phyloP scores from a whole-genome alignment of 2,113 vertebrate species.

The Petrocephalus microphthalmus region DNA sequence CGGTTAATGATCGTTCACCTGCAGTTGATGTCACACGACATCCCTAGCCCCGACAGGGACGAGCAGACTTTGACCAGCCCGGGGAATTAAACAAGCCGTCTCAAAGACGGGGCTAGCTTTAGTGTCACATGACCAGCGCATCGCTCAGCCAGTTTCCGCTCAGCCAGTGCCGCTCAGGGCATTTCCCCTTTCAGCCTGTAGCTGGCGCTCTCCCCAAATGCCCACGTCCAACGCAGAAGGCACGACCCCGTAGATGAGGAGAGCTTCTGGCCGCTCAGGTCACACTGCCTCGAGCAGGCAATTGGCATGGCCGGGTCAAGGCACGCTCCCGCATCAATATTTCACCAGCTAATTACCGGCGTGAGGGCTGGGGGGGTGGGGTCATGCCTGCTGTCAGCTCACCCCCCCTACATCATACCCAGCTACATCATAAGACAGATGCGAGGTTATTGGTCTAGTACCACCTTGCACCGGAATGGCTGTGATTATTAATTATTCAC shows the following conservation, averaged over 20 bases:
- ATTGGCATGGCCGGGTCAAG: not conserved
- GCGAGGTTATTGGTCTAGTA: not conserved
- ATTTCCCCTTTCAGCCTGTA: not conserved
- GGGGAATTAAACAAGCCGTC: not conserved
- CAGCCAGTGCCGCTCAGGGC: no score
- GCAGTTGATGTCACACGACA: not conserved
- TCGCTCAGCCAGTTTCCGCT: not conserved
- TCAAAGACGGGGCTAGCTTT: not conserved
- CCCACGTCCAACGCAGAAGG: not conserved
- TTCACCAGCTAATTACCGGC: conserved; percentile 8
- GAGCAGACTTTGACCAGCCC: not conserved
- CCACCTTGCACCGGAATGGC: not conserved
- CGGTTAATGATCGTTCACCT: conserved; percentile 12
- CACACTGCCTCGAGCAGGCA: not conserved
- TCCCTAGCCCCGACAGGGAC: not conserved
- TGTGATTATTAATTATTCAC: not conserved
- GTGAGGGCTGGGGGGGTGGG: not conserved
- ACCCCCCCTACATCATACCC: not conserved
- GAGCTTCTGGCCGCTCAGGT: not conserved
- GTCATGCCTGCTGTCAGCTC: not conserved
- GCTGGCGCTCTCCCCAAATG: not conserved
- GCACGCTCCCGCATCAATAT: not conserved
- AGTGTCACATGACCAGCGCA: not conserved
- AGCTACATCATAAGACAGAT: not conserved
- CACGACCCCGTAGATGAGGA: not conserved